Base-by-base conservation (phyloP, 2,113 vertebrate genomes). In the Oncorhynchus mykiss region DNA sequence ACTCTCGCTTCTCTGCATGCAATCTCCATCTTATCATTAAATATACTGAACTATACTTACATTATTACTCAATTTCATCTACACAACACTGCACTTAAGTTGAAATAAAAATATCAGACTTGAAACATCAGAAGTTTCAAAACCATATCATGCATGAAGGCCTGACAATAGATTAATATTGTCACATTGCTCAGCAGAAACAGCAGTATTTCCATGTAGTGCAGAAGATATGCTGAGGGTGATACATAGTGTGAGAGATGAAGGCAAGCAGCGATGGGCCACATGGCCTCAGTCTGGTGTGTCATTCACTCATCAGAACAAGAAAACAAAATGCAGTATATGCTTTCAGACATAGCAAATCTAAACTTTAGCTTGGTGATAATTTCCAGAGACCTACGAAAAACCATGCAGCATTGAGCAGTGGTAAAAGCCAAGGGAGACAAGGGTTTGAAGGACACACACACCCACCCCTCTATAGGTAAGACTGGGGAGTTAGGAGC, bases 401-500 rank as follows among this genome's bases (percentile, higher is more conserved):
- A 65, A 70, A 39, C 24, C 80, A 80, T 84, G 85, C 79, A 85
- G 75, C 31, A 68, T 72, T 82, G 16, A 54, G 54, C 11, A 72
- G 51, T 18, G 16, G 51, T n/a, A 67, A 48, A 57, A 68, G 48
- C 34, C 49, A 62, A 65, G 76, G 29, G 54, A 27, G 24, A 20
- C 57, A 14, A 8, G 70, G 24, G 59, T 49, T 29, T 69, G 1
- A 24, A 54, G 3, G 51, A 51, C 49, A 54, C 51, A 72, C 49
- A 67, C 48, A 75, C 2, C 20, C 73, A 84, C 67, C 27, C n/a
- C 54, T 59, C 54, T 57, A 7, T 25, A 73, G 78, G 71, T 72
- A 74, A 67, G 69, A 67, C 45, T 34, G 34, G 48, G 29, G 64
- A 60, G 5, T 18, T 54, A 54, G 51, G 51, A 18, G 14, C 51